Evolutionary conservation across 2,797 vertebrate species (phyloP).

Genomic region (Vespertilio murinus): DNA sequence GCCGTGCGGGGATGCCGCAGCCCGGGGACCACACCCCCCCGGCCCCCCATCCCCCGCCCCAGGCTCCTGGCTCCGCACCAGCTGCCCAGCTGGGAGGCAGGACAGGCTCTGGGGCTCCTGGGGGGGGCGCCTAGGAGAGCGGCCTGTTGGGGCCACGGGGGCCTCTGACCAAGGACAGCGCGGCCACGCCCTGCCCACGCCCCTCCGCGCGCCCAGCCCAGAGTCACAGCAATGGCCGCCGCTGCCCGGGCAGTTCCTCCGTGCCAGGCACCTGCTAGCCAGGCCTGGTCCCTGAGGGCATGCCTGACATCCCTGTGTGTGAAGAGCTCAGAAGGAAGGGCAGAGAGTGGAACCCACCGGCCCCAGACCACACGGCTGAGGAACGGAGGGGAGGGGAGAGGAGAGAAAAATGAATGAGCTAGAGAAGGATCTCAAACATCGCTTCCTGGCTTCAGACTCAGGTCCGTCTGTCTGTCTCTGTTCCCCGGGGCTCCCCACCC

Average conservation of each 20-base stretch:
- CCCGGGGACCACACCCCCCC: rapidly evolving
- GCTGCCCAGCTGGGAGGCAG: not conserved
- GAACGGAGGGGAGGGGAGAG: rapidly evolving
- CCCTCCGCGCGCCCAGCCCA: not conserved
- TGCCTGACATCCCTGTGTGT: not conserved
- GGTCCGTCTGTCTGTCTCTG: not conserved
- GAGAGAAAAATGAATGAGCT: not conserved
- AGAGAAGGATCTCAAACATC: not conserved
- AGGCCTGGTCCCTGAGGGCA: not conserved
- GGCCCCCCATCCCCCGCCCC: not conserved
- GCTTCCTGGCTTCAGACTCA: not conserved
- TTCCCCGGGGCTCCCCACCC: not conserved
- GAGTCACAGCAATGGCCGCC: not conserved
- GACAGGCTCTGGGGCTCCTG: not conserved
- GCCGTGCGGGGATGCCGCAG: not conserved
- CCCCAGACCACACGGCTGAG: not conserved
- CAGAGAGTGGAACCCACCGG: not conserved
- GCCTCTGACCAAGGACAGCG: not conserved
- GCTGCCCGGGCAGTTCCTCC: not conserved
- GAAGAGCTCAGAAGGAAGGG: not conserved
- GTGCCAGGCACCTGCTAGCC: not conserved
- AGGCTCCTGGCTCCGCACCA: not conserved
- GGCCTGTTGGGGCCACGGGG: not conserved
- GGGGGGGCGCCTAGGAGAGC: not conserved
- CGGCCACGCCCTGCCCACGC: not conserved